A percentile compares a stretch with the other conserved stretches of the same genome.
phyloP scores from a whole-genome alignment of 2,797 vertebrate genomes.

The Geotrypetes seraphini region DNA sequence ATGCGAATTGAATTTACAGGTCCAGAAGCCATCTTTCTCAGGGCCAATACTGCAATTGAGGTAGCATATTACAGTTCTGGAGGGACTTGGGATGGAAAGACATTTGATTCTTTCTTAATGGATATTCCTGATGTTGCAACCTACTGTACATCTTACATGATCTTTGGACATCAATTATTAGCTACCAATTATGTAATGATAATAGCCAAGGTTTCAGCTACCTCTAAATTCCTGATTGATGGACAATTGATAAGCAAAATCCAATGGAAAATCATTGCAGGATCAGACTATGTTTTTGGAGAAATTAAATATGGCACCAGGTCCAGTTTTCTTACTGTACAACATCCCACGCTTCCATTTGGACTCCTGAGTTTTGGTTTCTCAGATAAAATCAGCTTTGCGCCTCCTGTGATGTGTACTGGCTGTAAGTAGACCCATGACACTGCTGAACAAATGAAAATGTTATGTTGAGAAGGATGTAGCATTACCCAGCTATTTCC shows the following conservation, averaged over 20 bases:
- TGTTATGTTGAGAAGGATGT: too few relatives aligned
- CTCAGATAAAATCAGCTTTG: slow-evolving; percentile 34
- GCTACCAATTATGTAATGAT: slow-evolving; percentile 43
- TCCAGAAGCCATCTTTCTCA: slow-evolving; percentile 31
- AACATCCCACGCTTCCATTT: slow-evolving; percentile 29
- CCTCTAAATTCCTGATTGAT: slow-evolving; percentile 30
- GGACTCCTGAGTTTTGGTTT: slow-evolving; percentile 54
- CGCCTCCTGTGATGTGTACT: slow-evolving; percentile 34
- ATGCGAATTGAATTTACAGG: slow-evolving; percentile 1
- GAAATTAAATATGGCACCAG: slow-evolving; percentile 27
- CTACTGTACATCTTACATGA: slow-evolving; percentile 49
- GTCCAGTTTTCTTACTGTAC: slow-evolving; percentile 4
- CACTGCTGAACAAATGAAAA: too few relatives aligned
- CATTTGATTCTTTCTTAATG: slow-evolving; percentile 50
- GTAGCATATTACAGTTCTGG: slow-evolving; percentile 57
- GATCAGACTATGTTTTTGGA: slow-evolving; percentile 52
- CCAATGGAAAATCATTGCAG: slow-evolving; percentile 37
- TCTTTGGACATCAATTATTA: slow-evolving; percentile 26
- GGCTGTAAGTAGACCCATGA: slow-evolving; percentile 24
- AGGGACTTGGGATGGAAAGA: accelerated
- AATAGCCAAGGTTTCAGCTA: slow-evolving; percentile 28
- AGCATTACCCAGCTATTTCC: too few relatives aligned
- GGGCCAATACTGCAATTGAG: slow-evolving; percentile 50
- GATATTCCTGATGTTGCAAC: slow-evolving; percentile 34
- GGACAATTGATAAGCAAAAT: not conserved